These are phyloP conservation scores for Malacosoma neustria DNA, from an alignment of 2,888 invertebrate genomes.

Conservation along the genomic window DNA sequence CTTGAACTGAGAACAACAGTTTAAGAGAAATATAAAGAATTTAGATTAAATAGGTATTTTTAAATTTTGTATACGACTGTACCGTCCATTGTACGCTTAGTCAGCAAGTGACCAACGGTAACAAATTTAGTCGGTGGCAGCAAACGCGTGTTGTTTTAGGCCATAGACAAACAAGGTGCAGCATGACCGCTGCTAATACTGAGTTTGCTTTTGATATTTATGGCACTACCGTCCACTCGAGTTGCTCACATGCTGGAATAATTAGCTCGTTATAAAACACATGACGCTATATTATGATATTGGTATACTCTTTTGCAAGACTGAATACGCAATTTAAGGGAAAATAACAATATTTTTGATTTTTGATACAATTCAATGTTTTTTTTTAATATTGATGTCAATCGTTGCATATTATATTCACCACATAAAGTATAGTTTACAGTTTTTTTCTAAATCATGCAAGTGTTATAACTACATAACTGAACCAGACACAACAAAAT, in stretches of 20 bases:
- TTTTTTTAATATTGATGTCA: no score
- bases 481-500: no score
- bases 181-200: conserved; percentile 67
- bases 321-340: neutral
- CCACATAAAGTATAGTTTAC: no score
- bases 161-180: conserved; percentile 61
- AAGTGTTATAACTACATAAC: no score
- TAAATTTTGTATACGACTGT: conserved; percentile 16
- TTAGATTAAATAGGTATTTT: no score
- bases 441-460: no score
- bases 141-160: conserved; percentile 74
- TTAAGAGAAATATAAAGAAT: no score
- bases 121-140: conserved; percentile 61
- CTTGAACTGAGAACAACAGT: no score
- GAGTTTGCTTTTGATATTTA: conserved; percentile 69
- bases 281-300: conserved; percentile 20
- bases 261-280: conserved; percentile 67
- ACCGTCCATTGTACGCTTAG: conserved; percentile 42
- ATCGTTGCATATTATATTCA: no score
- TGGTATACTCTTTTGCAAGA: conserved; percentile 3
- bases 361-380: no score
- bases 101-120: conserved; percentile 62
- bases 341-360: no score
- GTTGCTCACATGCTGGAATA: conserved; percentile 56
- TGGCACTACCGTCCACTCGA: conserved; percentile 45